Evolutionary conservation across 2,888 invertebrate genomes (phyloP), one percentile per base, ranked within the genome.

Genomic region (Drosophila tripunctata): DNA sequence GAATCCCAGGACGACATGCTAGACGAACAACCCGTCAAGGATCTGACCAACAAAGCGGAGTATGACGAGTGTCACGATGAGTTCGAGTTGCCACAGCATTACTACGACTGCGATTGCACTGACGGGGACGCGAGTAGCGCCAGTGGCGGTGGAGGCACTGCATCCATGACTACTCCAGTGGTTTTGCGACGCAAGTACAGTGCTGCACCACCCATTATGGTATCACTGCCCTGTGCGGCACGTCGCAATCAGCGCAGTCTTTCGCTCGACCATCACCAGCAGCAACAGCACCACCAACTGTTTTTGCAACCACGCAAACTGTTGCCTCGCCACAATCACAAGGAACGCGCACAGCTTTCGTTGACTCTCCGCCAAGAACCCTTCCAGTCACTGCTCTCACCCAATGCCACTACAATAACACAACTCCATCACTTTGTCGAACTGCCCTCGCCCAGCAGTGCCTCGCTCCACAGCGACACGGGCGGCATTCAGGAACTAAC

Each of bases 381-480:
- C 41, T 91, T 91, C 77, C 91, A 90, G 69, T 88, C 89, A 45
- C 73, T 90, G 67, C 75, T 90, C 58, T 81, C 90, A 47, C 88
- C 90, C 40, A 80, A 66, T 17, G 51, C 84, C 31, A 67, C 57
- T 2, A 51, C 64, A 0, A 30, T 63, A n/a, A 52, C 73, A 10
- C 80, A 90, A 61, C 44, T 85, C 62, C 85, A 82, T 36, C 89
- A 91, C 63, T 90, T 91, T 54, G 87, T 89, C 58, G 91, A 91
- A 66, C 75, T 91, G 66, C 91, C 91, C 12, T 91, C 91, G 36
- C 91, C 91, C 31, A 91, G 91, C 73, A 91, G 91, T 71, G 91
- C 91, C 24, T 91, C 91, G 1, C 65, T 91, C 73, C 91, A 91
- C 79, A 91, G 91, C 78, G 90, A 89, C 62, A 77, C 90, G 21